Conservation (phyloP, 2,888 invertebrate genomes). For the Ligdia adustata region DNA sequence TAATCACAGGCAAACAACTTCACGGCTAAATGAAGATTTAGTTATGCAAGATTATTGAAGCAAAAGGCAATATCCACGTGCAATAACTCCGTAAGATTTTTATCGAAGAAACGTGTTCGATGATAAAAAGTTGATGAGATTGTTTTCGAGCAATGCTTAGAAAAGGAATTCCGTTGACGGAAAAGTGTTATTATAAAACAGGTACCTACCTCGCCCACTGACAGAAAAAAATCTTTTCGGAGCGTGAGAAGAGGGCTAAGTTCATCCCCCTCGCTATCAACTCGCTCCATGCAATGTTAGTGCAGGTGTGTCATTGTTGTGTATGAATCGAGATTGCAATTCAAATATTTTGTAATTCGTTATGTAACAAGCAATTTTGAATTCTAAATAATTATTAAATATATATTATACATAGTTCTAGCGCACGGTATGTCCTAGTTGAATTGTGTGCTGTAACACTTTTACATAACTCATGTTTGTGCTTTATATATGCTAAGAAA, state of each 20-base stretch:
- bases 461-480: no score
- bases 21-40: constrained; percentile 2
- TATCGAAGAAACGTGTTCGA: constrained; percentile 9
- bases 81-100: background rate
- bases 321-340: no score
- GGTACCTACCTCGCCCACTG: constrained; percentile 38
- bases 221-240: constrained; percentile 33
- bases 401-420: no score
- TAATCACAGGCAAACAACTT: constrained; percentile 28
- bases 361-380: no score
- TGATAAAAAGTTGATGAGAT: background rate
- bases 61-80: background rate
- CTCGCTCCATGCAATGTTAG: constrained; percentile 38
- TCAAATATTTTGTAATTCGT: no score
- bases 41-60: constrained; percentile 18
- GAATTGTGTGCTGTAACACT: no score
- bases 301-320: constrained; percentile 56
- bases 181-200: constrained; percentile 16
- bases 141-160: constrained; percentile 8
- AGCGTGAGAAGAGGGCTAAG: constrained; percentile 62
- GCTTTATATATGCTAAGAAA: no score
- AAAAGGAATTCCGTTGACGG: constrained; percentile 20
- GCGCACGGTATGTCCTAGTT: no score
- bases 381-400: no score
- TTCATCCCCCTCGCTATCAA: constrained; percentile 54